Conservation (phyloP, 2,797 vertebrate genomes). For the Rhinoraja longicauda region DNA sequence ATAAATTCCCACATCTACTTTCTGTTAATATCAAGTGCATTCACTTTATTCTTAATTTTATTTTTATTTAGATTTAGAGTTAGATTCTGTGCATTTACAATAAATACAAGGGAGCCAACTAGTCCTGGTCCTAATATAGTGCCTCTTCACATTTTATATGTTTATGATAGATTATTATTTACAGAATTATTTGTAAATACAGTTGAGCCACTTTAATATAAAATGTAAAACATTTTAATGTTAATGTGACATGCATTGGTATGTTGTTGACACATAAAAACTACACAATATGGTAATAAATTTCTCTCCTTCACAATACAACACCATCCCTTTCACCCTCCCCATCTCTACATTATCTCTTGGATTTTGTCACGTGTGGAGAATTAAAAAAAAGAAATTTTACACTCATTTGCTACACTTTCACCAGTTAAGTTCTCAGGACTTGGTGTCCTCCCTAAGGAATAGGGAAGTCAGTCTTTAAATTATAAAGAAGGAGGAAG, state of each 20-base stretch:
- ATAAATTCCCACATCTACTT: no score
- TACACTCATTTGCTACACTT: constrained; percentile 22
- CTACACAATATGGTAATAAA: background rate
- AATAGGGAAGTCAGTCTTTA: background rate
- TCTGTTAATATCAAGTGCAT: no score
- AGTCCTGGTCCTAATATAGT: no score
- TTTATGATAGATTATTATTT: no score
- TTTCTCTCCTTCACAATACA: background rate
- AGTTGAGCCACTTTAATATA: no score
- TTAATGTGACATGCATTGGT: background rate
- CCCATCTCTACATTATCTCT: background rate
- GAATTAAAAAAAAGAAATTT: constrained; percentile 4
- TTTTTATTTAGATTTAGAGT: no score
- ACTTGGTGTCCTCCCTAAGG: constrained; percentile 31
- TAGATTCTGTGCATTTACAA: no score
- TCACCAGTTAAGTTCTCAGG: constrained; percentile 18
- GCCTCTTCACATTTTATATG: background rate
- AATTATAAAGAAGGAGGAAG: constrained; percentile 40
- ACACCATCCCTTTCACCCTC: background rate
- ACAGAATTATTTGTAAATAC: no score
- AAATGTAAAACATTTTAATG: no score
- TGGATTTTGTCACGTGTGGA: background rate
- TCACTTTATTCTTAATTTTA: no score
- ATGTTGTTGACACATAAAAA: background rate
- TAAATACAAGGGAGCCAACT: no score